Conservation (phyloP, 2,113 vertebrate genomes). For the Dipodomys merriami region DNA sequence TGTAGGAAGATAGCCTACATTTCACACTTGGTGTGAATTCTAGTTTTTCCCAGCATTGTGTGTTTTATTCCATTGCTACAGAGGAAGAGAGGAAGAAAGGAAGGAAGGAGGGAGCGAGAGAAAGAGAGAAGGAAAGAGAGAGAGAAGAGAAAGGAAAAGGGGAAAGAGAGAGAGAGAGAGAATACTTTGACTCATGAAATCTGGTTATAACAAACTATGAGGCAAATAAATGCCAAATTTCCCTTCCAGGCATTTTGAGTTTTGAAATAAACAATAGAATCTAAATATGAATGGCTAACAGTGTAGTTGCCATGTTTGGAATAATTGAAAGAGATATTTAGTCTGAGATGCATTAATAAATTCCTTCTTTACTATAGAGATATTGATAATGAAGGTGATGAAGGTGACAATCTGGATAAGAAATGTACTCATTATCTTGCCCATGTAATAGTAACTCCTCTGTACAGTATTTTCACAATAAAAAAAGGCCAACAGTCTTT, state of each 20-base stretch:
- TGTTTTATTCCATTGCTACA: background rate
- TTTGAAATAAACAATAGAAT: background rate
- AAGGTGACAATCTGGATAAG: background rate
- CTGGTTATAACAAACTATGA: background rate
- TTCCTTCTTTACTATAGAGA: background rate
- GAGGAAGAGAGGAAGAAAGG: too few relatives aligned
- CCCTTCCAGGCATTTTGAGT: background rate
- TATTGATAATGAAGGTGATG: background rate
- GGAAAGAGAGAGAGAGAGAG: background rate
- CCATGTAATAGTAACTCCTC: too few relatives aligned
- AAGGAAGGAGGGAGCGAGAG: background rate
- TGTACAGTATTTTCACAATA: too few relatives aligned
- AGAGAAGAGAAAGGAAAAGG: too few relatives aligned
- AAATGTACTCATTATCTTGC: too few relatives aligned
- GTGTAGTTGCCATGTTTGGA: background rate
- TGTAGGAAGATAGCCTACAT: background rate
- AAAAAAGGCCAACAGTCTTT: background rate
- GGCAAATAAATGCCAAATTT: background rate
- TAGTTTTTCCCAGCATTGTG: background rate
- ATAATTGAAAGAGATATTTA: background rate
- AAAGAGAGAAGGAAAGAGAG: background rate
- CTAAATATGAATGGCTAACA: background rate
- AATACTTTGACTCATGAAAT: background rate
- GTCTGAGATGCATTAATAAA: background rate
- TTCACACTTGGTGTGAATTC: background rate